These are phyloP conservation scores for Leptatherina wallacei DNA, from an alignment of 2,797 vertebrate genomes.

Conservation along the genomic window DNA sequence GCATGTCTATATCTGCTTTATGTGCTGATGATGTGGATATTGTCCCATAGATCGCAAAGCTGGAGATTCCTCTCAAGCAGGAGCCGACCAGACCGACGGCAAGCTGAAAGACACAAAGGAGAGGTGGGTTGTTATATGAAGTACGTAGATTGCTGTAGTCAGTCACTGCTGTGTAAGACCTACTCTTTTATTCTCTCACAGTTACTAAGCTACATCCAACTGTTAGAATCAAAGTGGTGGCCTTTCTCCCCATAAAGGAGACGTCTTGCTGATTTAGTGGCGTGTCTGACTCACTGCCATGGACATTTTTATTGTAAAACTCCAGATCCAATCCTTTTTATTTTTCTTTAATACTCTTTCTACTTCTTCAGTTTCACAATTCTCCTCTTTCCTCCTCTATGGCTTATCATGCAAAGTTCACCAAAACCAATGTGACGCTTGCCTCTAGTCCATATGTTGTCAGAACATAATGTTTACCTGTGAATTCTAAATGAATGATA, in stretches of 20 bases:
- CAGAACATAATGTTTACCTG: neutral
- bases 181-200: slow-evolving; percentile 23
- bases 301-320: slow-evolving; percentile 21
- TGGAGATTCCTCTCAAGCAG: slow-evolving; percentile 74
- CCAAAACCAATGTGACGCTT: neutral
- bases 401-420: slow-evolving; percentile 1
- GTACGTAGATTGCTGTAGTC: slow-evolving; percentile 3
- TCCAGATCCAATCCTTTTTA: slow-evolving; percentile 26
- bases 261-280: slow-evolving; percentile 39
- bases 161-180: slow-evolving; percentile 4
- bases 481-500: neutral
- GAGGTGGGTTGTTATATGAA: slow-evolving; percentile 72
- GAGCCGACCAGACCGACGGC: slow-evolving; percentile 75
- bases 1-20: slow-evolving; percentile 2
- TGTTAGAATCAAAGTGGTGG: slow-evolving; percentile 43
- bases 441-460: neutral
- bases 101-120: slow-evolving; percentile 81
- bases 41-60: slow-evolving; percentile 78
- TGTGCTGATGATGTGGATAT: slow-evolving; percentile 5
- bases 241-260: slow-evolving; percentile 41
- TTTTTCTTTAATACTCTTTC: slow-evolving; percentile 1
- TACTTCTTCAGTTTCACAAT: slow-evolving; percentile 14
- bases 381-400: slow-evolving; percentile 23
- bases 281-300: slow-evolving; percentile 44
- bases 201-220: slow-evolving; percentile 39